Base-by-base conservation (phyloP, 2,113 vertebrate species). In the Calidris pygmaea region DNA sequence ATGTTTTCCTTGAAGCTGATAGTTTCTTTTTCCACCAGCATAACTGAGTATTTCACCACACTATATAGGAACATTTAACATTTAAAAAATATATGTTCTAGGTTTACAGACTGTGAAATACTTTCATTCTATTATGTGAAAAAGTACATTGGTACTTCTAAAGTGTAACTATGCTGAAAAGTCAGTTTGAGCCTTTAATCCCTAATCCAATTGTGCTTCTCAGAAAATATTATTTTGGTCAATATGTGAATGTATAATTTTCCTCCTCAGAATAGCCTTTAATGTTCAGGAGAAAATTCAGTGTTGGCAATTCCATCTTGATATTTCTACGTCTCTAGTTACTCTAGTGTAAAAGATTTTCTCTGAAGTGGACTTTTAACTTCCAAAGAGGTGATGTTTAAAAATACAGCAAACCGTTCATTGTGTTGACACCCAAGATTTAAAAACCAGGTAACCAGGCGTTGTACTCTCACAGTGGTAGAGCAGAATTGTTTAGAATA, bases 91-190 rank as follows among this genome's bases (percentile, higher is more conserved):
- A 7, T 7, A 2, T 26, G 3, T 48, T 73, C 18, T 74, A 47
- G 7, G 15, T 71, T 78, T 93, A 27, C 14, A 39, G n/a, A n/a
- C n/a, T 63, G 16, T 75, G 34, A 94, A 89, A 47, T 32, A n/a
- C 18, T 58, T 35, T 43, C 7, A n/a, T 71, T 78, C 24, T 85
- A 3, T 72, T 75, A 34, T 12, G 39, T 20, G 37, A 19, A 60
- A 65, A 4, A 74, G 9, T 81, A 9, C 24, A 14, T 9, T 52
- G 18, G 17, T 30, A 52, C 27, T 75, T 87, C 53, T 47, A 13
- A 86, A 91, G 16, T 76, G 53, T 60, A 82, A 63, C 14, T 66
- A 39, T 8, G 12, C n/a, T 96, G 56, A 75, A 81, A 86, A 79
- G 34, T 43, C 17, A 85, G 50, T 17, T 74, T 67, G 52, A 52